Percentiles rank a stretch among this genome's conserved stretches.
phyloP scores from a whole-genome alignment of 2,797 vertebrate genomes.

The Eupleurogrammus muticus region DNA sequence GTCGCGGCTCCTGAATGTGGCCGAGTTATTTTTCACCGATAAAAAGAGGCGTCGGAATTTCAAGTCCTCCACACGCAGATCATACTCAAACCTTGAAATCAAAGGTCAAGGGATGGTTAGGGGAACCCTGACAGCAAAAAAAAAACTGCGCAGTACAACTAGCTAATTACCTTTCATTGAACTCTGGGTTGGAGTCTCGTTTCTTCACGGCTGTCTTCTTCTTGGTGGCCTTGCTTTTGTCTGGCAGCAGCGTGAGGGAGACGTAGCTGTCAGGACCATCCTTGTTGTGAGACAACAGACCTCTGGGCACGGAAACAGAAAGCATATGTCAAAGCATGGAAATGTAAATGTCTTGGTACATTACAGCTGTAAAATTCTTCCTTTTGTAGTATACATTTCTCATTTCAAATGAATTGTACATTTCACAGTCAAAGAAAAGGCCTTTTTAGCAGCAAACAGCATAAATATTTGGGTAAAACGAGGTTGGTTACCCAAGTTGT shows the following conservation, averaged over 20 bases:
- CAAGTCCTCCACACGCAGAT: constrained; percentile 85
- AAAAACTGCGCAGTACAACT: not conserved
- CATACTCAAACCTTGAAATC: constrained; percentile 89
- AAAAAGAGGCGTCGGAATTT: constrained; percentile 83
- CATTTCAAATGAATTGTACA: no score
- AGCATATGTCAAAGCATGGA: accelerated
- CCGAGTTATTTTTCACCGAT: constrained; percentile 87
- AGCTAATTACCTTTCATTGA: constrained; percentile 86
- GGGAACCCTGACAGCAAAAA: not conserved
- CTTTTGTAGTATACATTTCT: no score
- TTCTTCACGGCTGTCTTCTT: constrained; percentile 91
- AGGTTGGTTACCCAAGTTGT: not conserved
- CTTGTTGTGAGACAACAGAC: constrained; percentile 82
- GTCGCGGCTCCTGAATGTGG: constrained; percentile 89
- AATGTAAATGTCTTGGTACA: not conserved
- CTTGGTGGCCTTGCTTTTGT: constrained; percentile 92
- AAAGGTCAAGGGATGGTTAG: not conserved
- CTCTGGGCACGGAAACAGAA: constrained; percentile 71
- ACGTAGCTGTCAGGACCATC: constrained; percentile 91
- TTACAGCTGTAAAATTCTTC: not conserved
- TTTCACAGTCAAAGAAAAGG: no score
- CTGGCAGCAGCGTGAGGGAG: constrained; percentile 90
- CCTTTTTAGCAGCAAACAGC: not conserved
- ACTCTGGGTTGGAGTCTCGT: constrained; percentile 89
- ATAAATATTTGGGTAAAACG: not conserved